Conservation (phyloP, 1,140 invertebrate genomes). For the Medauroidea extradentata region DNA sequence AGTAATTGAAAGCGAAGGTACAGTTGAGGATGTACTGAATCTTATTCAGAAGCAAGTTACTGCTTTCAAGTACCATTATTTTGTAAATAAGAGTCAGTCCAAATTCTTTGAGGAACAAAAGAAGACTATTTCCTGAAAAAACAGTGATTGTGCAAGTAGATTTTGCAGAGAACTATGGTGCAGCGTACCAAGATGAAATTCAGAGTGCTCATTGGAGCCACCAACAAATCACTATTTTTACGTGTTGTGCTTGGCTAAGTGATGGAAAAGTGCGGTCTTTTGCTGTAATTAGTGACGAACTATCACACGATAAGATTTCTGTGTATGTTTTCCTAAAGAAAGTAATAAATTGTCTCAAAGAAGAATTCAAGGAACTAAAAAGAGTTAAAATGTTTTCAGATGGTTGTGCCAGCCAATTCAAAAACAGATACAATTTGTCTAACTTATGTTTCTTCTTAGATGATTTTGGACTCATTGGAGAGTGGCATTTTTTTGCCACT, state of each 20-base stretch:
- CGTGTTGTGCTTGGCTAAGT: not conserved
- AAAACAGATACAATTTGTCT: constrained; percentile 28
- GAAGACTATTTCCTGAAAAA: not conserved
- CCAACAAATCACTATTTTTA: constrained; percentile 23
- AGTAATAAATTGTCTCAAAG: not conserved
- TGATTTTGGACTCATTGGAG: constrained; percentile 26
- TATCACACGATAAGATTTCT: not conserved
- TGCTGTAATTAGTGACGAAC: constrained; percentile 2
- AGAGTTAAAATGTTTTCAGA: constrained; percentile 21
- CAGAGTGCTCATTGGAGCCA: constrained; percentile 20
- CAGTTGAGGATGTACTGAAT: too few relatives aligned
- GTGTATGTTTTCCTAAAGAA: constrained; percentile 3
- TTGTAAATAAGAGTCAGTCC: not conserved
- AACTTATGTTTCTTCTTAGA: constrained; percentile 27
- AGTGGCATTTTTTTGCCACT: constrained; percentile 34
- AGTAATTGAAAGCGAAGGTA: too few relatives aligned
- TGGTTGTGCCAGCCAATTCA: constrained; percentile 29
- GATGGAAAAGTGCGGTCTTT: not conserved
- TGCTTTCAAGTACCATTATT: too few relatives aligned
- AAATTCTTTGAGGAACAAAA: not conserved
- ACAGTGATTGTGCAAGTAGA: not conserved
- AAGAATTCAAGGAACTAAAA: not conserved
- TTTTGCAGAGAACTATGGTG: not conserved
- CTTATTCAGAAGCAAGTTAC: too few relatives aligned
- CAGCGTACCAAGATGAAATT: not conserved